These are phyloP conservation scores for Cossypha heuglini DNA, from an alignment of 2,797 vertebrate species.

Conservation along the genomic window DNA sequence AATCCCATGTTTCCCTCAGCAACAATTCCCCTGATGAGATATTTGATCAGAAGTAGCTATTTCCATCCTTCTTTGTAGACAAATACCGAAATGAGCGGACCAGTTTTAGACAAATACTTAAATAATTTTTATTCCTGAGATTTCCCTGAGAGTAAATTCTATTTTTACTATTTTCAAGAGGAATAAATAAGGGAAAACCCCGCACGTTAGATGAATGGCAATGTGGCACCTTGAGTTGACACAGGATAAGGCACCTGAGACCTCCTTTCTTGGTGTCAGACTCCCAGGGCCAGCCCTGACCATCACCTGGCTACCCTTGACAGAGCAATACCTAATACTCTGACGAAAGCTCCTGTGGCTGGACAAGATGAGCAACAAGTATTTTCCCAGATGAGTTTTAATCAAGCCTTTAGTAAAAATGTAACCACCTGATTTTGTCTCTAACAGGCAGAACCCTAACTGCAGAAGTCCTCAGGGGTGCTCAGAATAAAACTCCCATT, in stretches of 20 bases:
- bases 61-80: neutral
- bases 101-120: neutral
- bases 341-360: neutral
- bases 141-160: neutral
- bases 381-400: slow-evolving; percentile 8
- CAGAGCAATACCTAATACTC: neutral
- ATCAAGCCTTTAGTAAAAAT: neutral
- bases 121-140: neutral
- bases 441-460: neutral
- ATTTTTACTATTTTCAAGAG: neutral
- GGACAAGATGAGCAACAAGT: neutral
- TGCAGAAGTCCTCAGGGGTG: neutral
- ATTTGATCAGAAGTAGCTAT: neutral
- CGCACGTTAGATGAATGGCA: neutral
- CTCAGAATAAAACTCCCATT: neutral
- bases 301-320: neutral
- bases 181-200: neutral
- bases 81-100: neutral
- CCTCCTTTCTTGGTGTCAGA: neutral
- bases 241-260: neutral
- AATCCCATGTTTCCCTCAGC: neutral
- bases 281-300: neutral
- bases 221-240: neutral
- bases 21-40: neutral
- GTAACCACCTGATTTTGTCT: neutral